These are phyloP conservation scores for Tillus elongatus DNA, from an alignment of 2,888 invertebrate species.

Conservation along the genomic window DNA sequence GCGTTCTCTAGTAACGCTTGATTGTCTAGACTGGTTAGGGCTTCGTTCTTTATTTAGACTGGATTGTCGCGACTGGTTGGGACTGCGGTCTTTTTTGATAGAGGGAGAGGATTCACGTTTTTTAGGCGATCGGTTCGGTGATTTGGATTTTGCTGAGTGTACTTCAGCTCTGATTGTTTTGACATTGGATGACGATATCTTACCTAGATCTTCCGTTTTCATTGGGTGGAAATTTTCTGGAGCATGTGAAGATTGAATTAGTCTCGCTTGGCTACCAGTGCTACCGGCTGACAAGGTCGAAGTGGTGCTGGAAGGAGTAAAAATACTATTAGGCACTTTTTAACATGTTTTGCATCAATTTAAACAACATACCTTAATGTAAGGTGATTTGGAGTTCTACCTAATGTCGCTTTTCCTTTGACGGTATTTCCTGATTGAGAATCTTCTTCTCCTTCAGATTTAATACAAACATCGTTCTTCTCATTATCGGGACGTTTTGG, in stretches of 20 bases:
- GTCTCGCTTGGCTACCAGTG: conserved; percentile 84
- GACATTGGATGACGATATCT: conserved; percentile 48
- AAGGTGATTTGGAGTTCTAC: conserved; percentile 87
- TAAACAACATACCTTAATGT: conserved; percentile 59
- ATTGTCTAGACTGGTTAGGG: too few relatives aligned
- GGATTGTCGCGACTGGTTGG: conserved; percentile 22
- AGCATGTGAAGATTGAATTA: conserved; percentile 89
- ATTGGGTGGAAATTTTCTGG: conserved; percentile 87
- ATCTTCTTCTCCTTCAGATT: conserved; percentile 82
- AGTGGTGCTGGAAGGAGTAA: conserved; percentile 65
- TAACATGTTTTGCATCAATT: conserved; percentile 8
- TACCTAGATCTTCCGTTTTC: conserved; percentile 83
- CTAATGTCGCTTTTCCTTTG: conserved; percentile 57
- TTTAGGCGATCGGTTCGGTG: conserved; percentile 32
- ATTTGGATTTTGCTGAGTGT: conserved; percentile 31
- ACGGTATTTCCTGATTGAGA: conserved; percentile 56
- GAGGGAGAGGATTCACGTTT: conserved; percentile 25
- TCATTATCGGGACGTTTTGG: conserved; percentile 44
- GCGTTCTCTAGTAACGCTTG: too few relatives aligned
- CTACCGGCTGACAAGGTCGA: conserved; percentile 90
- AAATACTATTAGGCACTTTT: too few relatives aligned
- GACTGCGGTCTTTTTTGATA: conserved; percentile 25
- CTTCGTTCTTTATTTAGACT: conserved; percentile 22
- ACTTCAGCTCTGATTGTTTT: conserved; percentile 44
- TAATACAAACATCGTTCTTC: conserved; percentile 61